Percentiles rank a stretch among this genome's conserved stretches.
Evolutionary conservation across 2,888 invertebrate genomes (phyloP).

Genomic region (Sipha maydis): DNA sequence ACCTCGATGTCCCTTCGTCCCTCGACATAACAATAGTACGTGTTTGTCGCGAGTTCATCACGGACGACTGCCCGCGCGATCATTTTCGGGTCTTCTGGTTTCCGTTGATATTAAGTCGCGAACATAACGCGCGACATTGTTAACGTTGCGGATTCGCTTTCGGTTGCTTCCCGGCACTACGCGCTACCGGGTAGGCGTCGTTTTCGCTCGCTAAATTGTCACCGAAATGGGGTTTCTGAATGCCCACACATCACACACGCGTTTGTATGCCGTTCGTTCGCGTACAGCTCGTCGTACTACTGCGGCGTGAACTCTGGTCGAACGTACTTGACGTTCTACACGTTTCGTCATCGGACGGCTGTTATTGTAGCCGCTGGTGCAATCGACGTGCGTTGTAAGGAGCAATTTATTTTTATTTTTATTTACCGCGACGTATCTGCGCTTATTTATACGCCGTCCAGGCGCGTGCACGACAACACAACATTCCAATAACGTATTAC

Average conservation of each 20-base stretch:
- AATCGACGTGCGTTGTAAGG: neutral
- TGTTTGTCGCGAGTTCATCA: too few relatives aligned
- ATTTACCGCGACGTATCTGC: neutral
- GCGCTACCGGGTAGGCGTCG: too few relatives aligned
- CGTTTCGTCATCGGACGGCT: neutral
- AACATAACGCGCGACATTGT: too few relatives aligned
- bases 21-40: too few relatives aligned
- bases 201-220: too few relatives aligned
- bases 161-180: too few relatives aligned
- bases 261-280: neutral
- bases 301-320: neutral
- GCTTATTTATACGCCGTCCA: neutral
- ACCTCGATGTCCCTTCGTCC: neutral
- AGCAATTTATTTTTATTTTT: neutral
- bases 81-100: too few relatives aligned
- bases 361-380: neutral
- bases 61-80: too few relatives aligned
- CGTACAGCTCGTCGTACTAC: neutral
- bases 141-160: too few relatives aligned
- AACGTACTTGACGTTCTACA: neutral
- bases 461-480: neutral
- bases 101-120: too few relatives aligned
- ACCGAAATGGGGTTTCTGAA: too few relatives aligned
- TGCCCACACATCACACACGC: too few relatives aligned
- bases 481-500: neutral